Conservation (phyloP, 2,888 invertebrate genomes). For the Epicampocera succincta region DNA sequence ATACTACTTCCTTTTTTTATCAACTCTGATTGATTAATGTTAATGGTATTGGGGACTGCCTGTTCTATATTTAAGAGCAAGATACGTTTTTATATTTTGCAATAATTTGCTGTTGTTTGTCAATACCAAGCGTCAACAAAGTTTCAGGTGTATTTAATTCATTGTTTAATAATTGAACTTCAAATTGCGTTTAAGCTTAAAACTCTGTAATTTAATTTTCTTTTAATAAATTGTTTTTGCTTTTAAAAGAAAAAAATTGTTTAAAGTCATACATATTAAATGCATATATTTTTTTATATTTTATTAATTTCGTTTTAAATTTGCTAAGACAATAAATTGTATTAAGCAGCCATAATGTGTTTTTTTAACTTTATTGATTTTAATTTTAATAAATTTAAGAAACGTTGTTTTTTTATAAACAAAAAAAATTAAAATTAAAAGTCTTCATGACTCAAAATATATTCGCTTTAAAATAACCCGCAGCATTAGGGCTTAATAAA, state of each 20-base stretch:
- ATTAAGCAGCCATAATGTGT: background rate
- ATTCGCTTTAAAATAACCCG: no score
- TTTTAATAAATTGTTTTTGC: conserved; percentile 1
- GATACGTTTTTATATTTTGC: no score
- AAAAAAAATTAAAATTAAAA: no score
- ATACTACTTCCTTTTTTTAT: no score
- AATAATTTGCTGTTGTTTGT: no score
- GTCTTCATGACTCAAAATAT: no score
- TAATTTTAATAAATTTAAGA: background rate
- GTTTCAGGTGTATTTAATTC: background rate
- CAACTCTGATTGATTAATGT: no score
- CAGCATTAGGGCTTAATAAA: no score
- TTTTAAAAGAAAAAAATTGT: conserved; percentile 4
- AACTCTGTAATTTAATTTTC: background rate
- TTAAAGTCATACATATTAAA: conserved; percentile 7
- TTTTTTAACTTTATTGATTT: conserved; percentile 9
- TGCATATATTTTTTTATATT: background rate
- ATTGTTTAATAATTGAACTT: conserved; percentile 25
- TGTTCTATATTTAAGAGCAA: no score
- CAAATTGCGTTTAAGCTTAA: conserved; percentile 16
- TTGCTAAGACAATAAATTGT: background rate
- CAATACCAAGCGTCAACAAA: background rate
- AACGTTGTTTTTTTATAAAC: background rate
- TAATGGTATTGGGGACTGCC: no score
- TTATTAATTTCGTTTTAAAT: conserved; percentile 9